Base-by-base conservation (phyloP, 1,140 invertebrate genomes). In the Papilio polyxenes region DNA sequence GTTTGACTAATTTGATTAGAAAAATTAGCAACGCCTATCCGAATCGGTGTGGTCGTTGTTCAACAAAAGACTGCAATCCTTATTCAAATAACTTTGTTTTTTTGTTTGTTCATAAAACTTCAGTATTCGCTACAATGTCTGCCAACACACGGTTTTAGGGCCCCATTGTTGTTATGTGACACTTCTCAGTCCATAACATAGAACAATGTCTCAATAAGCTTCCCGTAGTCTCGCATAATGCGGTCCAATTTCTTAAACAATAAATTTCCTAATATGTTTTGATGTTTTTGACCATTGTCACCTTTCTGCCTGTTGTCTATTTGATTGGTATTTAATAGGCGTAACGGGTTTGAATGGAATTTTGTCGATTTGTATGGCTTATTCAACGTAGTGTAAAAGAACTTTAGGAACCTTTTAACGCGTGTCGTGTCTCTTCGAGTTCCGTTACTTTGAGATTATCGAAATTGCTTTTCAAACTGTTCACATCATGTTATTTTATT, bases 181-280 rank as follows among this genome's bases (percentile, higher is more conserved):
- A 89, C 85, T 91, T 88, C 75, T 85, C 86, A 88, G 86, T 86
- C 84, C 82, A 88, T 88, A 87, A 87, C 82, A n/a, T 82, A 53
- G 59, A 40, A 89, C 90, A 91, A 91, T 88, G 78, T 81, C 69
- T 83, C 85, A 84, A 88, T 86, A 85, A 85, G 90, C 91, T 86
- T 87, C 92, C 92, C 90, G 92, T 91, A 85, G 92, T 82, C 84
- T 62, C 56, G 15, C 23, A 93, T 87, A 93, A 93, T 88, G 86
- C 80, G 82, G 84, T 82, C 88, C 90, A 90, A 93, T 92, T 92
- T 90, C 84, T 85, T 84, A 89, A 85, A 93, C 92, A 93, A 93
- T 89, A 75, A 56, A 74, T 76, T 59, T 86, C 84, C 88, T 93
- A 93, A 93, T 93, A 91, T 94, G 92, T 94, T 94, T 93, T 92